Percentiles rank a stretch among this genome's conserved stretches.
Evolutionary conservation across 2,797 vertebrate genomes (phyloP).

Genomic region (Nannoperca australis): DNA sequence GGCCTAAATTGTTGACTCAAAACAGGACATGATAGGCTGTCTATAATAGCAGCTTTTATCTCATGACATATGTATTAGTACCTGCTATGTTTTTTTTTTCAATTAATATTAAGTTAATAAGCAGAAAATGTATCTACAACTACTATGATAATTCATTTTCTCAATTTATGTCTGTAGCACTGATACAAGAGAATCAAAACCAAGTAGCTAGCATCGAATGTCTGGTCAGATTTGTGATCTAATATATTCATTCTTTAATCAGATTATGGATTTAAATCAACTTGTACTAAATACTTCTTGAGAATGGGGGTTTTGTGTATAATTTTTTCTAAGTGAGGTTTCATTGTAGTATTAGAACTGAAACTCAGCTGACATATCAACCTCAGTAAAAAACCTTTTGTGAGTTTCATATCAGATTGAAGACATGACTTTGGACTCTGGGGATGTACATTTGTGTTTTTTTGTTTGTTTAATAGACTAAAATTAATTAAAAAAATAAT

Average conservation of each 20-base stretch:
- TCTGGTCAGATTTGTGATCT: neutral
- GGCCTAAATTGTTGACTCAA: neutral
- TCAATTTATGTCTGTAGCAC: neutral
- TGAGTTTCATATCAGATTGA: too few species aligned
- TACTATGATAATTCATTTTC: neutral
- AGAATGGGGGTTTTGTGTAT: neutral
- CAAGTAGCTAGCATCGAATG: neutral
- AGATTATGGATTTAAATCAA: neutral
- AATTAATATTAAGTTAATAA: neutral
- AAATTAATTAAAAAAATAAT: neutral
- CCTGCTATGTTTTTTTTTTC: neutral
- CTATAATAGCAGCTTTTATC: neutral
- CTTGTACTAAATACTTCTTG: neutral
- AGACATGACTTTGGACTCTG: neutral
- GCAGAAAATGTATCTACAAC: neutral
- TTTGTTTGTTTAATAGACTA: neutral
- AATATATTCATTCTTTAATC: neutral
- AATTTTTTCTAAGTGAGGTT: neutral
- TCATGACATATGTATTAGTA: neutral
- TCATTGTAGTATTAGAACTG: neutral
- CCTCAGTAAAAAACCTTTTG: too few species aligned
- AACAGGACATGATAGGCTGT: neutral
- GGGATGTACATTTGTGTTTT: neutral
- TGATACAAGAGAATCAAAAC: neutral
- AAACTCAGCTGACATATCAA: neutral